Evolutionary conservation across 2,113 vertebrate species (phyloP).

Genomic region (Chrysochloris asiatica): DNA sequence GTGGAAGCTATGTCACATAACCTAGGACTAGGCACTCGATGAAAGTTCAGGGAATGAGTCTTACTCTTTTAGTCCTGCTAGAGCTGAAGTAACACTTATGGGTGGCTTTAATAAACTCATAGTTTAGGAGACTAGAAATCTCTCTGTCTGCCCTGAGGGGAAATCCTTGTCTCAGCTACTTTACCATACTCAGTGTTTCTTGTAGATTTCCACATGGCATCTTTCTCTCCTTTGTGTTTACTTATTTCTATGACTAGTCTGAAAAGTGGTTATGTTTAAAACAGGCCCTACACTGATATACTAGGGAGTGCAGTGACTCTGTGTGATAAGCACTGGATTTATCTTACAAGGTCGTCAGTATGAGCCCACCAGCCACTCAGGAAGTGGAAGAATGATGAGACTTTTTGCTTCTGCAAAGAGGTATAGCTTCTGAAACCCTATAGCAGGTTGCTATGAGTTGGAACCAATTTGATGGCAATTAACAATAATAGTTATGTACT

Average conservation of each 20-base stretch:
- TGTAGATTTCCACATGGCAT: neutral
- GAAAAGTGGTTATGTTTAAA: neutral
- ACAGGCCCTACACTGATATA: neutral
- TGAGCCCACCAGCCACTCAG: no score
- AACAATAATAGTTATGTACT: no score
- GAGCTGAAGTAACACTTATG: neutral
- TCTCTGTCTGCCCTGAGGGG: no score
- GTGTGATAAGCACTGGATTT: no score
- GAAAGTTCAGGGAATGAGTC: neutral
- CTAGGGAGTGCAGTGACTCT: no score
- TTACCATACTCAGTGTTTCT: neutral
- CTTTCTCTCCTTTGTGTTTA: neutral
- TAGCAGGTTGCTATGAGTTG: no score
- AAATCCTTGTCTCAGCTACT: neutral
- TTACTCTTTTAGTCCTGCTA: neutral
- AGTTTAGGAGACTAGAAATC: neutral
- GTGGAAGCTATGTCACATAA: rapidly evolving
- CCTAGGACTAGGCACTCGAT: neutral
- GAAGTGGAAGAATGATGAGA: no score
- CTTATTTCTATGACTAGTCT: neutral
- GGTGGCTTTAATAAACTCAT: neutral
- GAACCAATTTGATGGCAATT: no score
- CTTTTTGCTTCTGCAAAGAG: no score
- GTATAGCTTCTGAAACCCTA: no score
- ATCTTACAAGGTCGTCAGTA: no score